A percentile compares a stretch with the other conserved stretches of the same genome.
phyloP scores from a whole-genome alignment of 2,113 vertebrate species.

The Sylvia atricapilla region DNA sequence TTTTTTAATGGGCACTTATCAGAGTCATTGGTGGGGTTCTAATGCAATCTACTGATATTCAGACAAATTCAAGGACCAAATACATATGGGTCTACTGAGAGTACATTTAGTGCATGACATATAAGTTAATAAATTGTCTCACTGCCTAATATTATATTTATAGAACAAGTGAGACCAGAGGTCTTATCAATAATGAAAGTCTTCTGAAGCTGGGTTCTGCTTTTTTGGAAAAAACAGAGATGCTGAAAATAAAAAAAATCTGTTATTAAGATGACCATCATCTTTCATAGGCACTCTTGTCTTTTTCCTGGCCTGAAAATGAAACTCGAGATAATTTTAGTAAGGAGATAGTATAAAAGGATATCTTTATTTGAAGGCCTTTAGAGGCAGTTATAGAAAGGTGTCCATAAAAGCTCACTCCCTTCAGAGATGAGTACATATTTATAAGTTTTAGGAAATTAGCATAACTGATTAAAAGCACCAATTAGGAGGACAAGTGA shows the following conservation, averaged over 20 bases:
- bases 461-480: background rate
- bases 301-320: background rate
- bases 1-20: background rate
- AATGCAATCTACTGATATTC: background rate
- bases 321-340: background rate
- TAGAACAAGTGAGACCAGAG: background rate
- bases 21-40: rapidly evolving
- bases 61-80: background rate
- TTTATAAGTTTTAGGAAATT: background rate
- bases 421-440: no score
- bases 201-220: background rate
- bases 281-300: background rate
- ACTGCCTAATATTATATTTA: background rate
- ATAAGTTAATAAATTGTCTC: background rate
- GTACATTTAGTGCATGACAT: background rate
- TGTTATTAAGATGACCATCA: background rate
- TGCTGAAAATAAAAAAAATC: background rate
- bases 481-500: background rate
- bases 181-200: background rate
- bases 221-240: background rate
- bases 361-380: background rate
- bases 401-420: background rate
- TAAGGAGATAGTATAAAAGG: background rate
- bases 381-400: background rate
- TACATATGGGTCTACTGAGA: background rate